phyloP scores from a whole-genome alignment of 2,113 vertebrate genomes.

The Zingel zingel region DNA sequence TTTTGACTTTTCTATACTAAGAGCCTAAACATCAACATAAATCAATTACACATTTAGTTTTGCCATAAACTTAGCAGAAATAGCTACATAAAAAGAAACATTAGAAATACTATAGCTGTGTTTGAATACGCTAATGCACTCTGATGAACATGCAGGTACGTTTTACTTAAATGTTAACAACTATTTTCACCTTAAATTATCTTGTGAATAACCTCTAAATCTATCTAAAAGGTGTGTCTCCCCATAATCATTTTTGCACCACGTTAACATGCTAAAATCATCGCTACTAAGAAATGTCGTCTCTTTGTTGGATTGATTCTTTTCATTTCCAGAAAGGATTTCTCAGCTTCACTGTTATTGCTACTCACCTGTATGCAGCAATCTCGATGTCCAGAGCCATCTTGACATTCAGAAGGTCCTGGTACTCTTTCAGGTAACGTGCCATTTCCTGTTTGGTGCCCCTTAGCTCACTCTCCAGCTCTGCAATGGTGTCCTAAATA shows the following conservation, averaged over 20 bases:
- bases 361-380: slow-evolving; percentile 84
- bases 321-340: not conserved
- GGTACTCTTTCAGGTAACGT: slow-evolving; percentile 79
- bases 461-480: slow-evolving; percentile 82
- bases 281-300: not conserved
- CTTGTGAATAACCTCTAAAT: not conserved
- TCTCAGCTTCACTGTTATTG: not conserved
- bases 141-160: not conserved
- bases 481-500: slow-evolving; percentile 78
- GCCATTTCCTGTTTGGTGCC: slow-evolving; percentile 83
- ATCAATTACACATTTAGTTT: not conserved
- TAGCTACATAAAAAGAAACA: not conserved
- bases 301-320: not conserved
- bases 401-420: slow-evolving; percentile 84
- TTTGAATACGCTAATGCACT: not conserved
- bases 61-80: not conserved
- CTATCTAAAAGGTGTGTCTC: not conserved
- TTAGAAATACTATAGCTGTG: not conserved
- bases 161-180: not conserved
- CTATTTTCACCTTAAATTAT: not conserved
- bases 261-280: not conserved
- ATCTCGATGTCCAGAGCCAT: slow-evolving; percentile 89
- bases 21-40: not conserved
- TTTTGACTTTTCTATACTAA: not conserved
- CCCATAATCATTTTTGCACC: not conserved